Base-by-base conservation (phyloP, 2,113 vertebrate genomes). In the Naja naja region DNA sequence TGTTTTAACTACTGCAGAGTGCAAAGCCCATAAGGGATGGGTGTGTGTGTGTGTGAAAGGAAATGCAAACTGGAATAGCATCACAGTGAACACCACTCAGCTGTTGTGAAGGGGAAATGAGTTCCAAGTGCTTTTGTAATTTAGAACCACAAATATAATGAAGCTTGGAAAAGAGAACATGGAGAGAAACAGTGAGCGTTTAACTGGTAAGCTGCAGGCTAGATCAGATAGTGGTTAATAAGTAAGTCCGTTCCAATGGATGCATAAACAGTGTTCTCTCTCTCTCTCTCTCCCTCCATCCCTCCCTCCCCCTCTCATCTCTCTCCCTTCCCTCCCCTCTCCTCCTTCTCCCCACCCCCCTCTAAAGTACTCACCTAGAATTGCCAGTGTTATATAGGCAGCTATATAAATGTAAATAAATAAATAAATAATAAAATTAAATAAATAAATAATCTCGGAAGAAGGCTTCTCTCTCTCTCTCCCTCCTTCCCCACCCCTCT, bases 401-500 rank as follows among this genome's bases (percentile, higher is more conserved):
- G 8, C 8, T 49, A 9, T 49, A 49, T 49, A 49, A 9, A 49
- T 9, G 47, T 9, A 49, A 49, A 49, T 9, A 49, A 49, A 49
- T 47, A 47, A 47, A 47, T 47, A 47, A 47, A 45, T 45, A 45
- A 45, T 8, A 47, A 47, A 47, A 49, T 49, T 1, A 49, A 49
- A 49, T 49, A 49, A 49, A 49, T 49, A 10, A 49, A 9, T 49
- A 49, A 49, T 49, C 47, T 49, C 1, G 8, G 47, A 49, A 49
- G 47, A 10, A 49, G 47, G 47, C 8, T 49, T 53, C 53, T 53
- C 12, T 53, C 7, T 9, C 52, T 49, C 47, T 9, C 47, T 9
- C 47, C 1, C 23, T 25, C 23, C 2, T 23, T 25, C 56, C 7
- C 1, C 56, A 1, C 18, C 20, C 0, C 4, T 55, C 5, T 2